Conservation (phyloP, 1,140 invertebrate species). For the Dreissena rostriformis region DNA sequence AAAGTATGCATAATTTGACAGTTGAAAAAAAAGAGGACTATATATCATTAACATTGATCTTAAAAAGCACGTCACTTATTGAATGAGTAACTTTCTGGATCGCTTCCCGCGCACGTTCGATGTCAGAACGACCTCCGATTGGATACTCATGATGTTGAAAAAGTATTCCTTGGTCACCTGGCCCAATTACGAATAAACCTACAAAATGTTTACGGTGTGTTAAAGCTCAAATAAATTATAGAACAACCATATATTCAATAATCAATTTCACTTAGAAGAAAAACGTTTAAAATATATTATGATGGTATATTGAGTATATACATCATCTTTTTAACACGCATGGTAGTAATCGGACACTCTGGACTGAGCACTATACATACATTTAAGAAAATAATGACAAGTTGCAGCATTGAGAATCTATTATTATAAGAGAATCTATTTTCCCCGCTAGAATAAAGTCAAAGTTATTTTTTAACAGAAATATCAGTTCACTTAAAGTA, state of each 20-base stretch:
- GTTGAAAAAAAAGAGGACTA: too few species aligned
- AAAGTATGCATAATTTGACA: too few species aligned
- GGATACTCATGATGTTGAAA: constrained; percentile 80
- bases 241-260: background rate
- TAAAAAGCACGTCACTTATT: too few species aligned
- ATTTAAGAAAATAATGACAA: background rate
- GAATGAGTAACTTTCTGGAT: constrained; percentile 29
- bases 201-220: constrained; percentile 34
- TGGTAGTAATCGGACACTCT: background rate
- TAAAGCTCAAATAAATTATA: background rate
- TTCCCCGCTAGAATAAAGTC: background rate
- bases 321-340: background rate
- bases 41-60: too few species aligned
- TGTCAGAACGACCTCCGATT: constrained; percentile 78
- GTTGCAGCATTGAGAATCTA: background rate
- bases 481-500: background rate
- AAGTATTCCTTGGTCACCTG: constrained; percentile 77
- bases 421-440: background rate
- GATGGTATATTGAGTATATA: background rate
- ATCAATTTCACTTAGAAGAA: background rate
- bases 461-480: background rate
- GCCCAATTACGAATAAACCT: constrained; percentile 80
- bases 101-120: constrained; percentile 62
- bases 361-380: background rate
- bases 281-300: background rate